These are phyloP conservation scores for Sylvia atricapilla DNA, from an alignment of 2,113 vertebrate species.

Conservation along the genomic window DNA sequence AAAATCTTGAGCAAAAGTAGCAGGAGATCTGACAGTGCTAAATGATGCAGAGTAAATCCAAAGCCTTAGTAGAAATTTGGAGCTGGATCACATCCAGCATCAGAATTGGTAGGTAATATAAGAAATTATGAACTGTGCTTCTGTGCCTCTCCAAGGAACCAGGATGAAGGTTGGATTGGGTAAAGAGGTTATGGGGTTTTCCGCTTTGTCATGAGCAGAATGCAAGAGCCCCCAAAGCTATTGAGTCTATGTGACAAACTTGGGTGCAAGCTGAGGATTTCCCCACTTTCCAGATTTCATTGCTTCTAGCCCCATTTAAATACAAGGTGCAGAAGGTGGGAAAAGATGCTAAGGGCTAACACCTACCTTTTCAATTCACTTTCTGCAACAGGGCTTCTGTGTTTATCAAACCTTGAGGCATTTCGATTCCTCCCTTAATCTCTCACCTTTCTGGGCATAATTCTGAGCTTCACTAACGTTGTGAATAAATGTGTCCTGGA, in stretches of 20 bases:
- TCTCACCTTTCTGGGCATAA: not conserved
- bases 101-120: not conserved
- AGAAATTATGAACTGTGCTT: not conserved
- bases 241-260: not conserved
- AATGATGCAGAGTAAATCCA: not conserved
- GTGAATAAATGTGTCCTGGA: not conserved
- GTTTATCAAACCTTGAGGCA: not conserved
- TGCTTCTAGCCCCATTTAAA: not conserved
- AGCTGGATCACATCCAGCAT: not conserved
- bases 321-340: not conserved
- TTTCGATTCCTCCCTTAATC: not conserved
- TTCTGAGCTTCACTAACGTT: not conserved
- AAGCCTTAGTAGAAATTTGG: not conserved
- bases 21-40: not conserved
- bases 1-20: not conserved
- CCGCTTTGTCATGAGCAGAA: not conserved
- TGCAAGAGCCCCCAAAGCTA: not conserved
- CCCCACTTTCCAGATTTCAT: not conserved
- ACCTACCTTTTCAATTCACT: not conserved
- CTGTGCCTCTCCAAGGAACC: not conserved
- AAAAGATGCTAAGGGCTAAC: not conserved
- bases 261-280: not conserved
- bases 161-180: not conserved
- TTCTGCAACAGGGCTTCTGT: not conserved
- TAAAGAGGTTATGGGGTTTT: not conserved